Evolutionary conservation across 2,113 vertebrate genomes (phyloP).

Genomic region (Sapajus apella): DNA sequence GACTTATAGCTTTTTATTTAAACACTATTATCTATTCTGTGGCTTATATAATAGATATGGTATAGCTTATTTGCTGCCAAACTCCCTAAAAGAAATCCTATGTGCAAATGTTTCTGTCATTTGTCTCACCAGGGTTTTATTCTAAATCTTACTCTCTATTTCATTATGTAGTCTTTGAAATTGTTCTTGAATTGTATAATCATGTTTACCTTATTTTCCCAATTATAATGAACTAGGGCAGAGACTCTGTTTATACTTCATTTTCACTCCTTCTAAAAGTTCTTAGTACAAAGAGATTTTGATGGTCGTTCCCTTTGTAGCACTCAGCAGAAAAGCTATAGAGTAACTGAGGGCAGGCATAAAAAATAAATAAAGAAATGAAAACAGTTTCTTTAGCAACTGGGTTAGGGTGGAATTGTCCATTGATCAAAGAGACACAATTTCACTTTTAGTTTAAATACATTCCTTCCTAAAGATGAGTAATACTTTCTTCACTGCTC

Average conservation of each 20-base stretch:
- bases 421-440: constrained; percentile 33
- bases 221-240: neutral
- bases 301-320: neutral
- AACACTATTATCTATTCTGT: neutral
- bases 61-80: neutral
- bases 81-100: neutral
- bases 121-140: neutral
- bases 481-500: neutral
- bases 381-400: constrained; percentile 15
- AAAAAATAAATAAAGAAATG: neutral
- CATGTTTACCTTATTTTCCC: neutral
- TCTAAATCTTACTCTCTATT: neutral
- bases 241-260: neutral
- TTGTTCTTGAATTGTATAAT: neutral
- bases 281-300: constrained; percentile 6
- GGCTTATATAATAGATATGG: neutral
- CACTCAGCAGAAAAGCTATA: constrained; percentile 1
- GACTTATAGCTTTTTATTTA: constrained; percentile 23
- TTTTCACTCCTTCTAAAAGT: neutral
- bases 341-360: neutral
- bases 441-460: constrained; percentile 44
- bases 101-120: neutral
- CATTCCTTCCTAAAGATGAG: neutral
- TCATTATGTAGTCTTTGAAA: neutral
- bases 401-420: neutral